Base-by-base conservation (phyloP, 1,140 invertebrate genomes). In the Aphelinus atriplicis region DNA sequence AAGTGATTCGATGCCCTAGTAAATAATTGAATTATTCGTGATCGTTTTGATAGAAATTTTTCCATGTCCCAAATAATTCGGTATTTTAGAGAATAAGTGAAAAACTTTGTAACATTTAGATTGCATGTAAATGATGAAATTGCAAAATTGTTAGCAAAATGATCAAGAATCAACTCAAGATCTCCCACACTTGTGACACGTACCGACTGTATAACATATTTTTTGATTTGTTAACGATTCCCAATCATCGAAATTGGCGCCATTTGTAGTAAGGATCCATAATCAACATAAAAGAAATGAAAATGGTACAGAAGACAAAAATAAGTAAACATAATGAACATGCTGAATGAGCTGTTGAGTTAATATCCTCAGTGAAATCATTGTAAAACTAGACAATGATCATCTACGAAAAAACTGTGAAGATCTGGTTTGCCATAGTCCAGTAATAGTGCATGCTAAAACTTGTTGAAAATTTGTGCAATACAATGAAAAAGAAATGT, bases 391-490 rank as follows among this genome's bases (percentile, higher is more conserved):
- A 71, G 64, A 56, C 45, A 58, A 67, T 70, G 67, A 73, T 77
- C 71, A 73, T 67, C 55, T 67, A 74, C 75, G 60, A 75, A 77
- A 77, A 77, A 75, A 77, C 78, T 80, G 78, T 77, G 80, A 79
- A 72, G 77, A 78, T 78, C 75, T 79, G 80, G 78, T 82, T 80
- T 77, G 75, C 80, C 65, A 80, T 75, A 80, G 82, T 82, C 82
- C 85, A 86, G 84, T 87, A 86, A 86, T 84, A 81, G 82, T 83
- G 79, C 78, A 71, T 50, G 64, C 50, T 73, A 77, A 82, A 70
- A 75, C 55, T 78, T 77, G 76, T 78, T 80, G 76, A 78, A 26
- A 26, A 80, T 76, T 78, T 80, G 83, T 85, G 84, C 84, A 86
- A 85, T 84, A 84, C 64, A 77, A 70, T 66, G 51, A 6, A 53